Conservation (phyloP, 2,888 invertebrate species). For the Arenicola marina region DNA sequence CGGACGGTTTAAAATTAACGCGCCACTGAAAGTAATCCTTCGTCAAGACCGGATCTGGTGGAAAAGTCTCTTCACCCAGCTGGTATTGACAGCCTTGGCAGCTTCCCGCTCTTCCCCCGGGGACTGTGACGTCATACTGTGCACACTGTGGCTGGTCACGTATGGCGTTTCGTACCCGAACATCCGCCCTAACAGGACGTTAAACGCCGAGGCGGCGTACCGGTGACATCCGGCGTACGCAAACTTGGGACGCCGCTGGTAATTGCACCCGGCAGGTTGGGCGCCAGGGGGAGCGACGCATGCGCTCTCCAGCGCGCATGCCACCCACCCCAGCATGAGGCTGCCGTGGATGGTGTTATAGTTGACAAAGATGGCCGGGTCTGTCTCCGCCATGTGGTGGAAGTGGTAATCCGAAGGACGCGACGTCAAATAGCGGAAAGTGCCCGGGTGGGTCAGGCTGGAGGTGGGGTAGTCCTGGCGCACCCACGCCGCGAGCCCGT, state of each 20-base stretch:
- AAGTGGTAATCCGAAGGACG: slow-evolving; percentile 84
- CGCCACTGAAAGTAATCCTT: too few species aligned
- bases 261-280: slow-evolving; percentile 85
- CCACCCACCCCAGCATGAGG: slow-evolving; percentile 89
- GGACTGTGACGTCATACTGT: too few species aligned
- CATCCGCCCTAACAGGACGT: slow-evolving; percentile 81
- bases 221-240: slow-evolving; percentile 95
- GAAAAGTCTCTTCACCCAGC: too few species aligned
- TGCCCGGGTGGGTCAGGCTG: slow-evolving; percentile 90
- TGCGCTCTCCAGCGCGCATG: slow-evolving; percentile 85
- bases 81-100: too few species aligned
- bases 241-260: slow-evolving; percentile 91
- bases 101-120: too few species aligned
- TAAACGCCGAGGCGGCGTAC: slow-evolving; percentile 89
- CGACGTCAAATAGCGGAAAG: slow-evolving; percentile 91
- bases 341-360: slow-evolving; percentile 69
- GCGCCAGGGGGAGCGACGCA: slow-evolving; percentile 85
- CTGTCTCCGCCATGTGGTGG: slow-evolving; percentile 82
- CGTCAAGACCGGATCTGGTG: too few species aligned
- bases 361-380: slow-evolving; percentile 66
- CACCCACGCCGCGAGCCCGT: slow-evolving; percentile 73
- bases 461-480: slow-evolving; percentile 78
- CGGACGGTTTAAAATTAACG: too few species aligned
- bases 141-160: too few species aligned
- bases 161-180: slow-evolving; percentile 66